A percentile compares a stretch with the other conserved stretches of the same genome.
These are phyloP conservation scores for Eriocheir sinensis DNA, from an alignment of 1,140 invertebrate species.

Conservation along the genomic window DNA sequence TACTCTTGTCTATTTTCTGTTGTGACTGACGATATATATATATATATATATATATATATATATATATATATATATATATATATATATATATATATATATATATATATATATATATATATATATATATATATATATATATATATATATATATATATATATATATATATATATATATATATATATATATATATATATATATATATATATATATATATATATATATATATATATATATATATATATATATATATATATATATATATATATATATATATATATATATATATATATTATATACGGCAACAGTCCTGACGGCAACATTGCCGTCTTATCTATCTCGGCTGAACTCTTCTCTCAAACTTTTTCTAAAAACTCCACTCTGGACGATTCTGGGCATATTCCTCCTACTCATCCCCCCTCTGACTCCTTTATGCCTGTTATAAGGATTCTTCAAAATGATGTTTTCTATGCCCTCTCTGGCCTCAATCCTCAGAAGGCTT, in stretches of 20 bases:
- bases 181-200: slow-evolving; percentile 28
- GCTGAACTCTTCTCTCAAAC: too few species aligned
- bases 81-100: slow-evolving; percentile 53
- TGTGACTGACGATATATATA: too few species aligned
- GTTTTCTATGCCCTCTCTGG: too few species aligned
- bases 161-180: slow-evolving; percentile 28
- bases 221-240: not conserved
- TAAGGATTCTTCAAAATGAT: too few species aligned
- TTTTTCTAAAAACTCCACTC: too few species aligned
- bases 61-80: not conserved
- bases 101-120: slow-evolving; percentile 41
- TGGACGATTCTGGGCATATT: too few species aligned
- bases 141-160: slow-evolving; percentile 28
- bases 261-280: slow-evolving; percentile 27
- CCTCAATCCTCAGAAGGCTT: too few species aligned
- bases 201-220: slow-evolving; percentile 28
- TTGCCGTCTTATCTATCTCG: not conserved
- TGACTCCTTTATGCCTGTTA: too few species aligned
- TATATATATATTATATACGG: slow-evolving; percentile 14
- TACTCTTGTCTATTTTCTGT: too few species aligned
- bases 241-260: not conserved
- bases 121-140: slow-evolving; percentile 28
- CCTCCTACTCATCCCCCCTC: too few species aligned
- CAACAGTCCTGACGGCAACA: not conserved
- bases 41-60: not conserved